Evolutionary conservation across 2,113 vertebrate species (phyloP).

Genomic region (Pelodiscus sinensis): DNA sequence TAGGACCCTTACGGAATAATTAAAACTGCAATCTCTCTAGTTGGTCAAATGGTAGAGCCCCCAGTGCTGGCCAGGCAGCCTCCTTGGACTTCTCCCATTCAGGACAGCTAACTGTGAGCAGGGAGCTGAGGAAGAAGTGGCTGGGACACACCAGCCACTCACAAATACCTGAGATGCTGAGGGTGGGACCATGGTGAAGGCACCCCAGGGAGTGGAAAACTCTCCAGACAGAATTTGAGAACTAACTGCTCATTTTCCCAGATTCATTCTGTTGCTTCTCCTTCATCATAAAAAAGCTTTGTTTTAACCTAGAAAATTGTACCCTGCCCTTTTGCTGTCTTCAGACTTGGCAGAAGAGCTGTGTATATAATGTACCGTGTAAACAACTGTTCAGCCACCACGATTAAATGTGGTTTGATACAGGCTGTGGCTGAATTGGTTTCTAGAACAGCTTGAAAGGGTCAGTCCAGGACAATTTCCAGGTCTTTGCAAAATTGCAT

Average conservation of each 20-base stretch:
- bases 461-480: not conserved
- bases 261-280: not conserved
- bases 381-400: not conserved
- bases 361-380: not conserved
- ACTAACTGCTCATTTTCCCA: not conserved
- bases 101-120: not conserved
- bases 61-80: not conserved
- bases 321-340: not conserved
- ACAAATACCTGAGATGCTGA: not conserved
- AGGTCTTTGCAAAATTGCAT: not conserved
- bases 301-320: not conserved
- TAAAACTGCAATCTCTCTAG: not conserved
- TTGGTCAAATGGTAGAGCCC: not conserved
- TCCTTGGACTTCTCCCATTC: not conserved
- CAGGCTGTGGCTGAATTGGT: not conserved
- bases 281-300: not conserved
- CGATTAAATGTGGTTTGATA: not conserved
- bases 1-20: not conserved
- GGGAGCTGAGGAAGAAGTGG: not conserved
- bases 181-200: not conserved
- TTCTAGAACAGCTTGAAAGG: not conserved
- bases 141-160: not conserved
- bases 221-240: not conserved
- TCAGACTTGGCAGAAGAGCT: not conserved
- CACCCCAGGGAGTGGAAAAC: not conserved